Percentiles rank a stretch among this genome's conserved stretches.
These are phyloP conservation scores for Timema cristinae DNA, from an alignment of 2,888 invertebrate species.

Conservation along the genomic window DNA sequence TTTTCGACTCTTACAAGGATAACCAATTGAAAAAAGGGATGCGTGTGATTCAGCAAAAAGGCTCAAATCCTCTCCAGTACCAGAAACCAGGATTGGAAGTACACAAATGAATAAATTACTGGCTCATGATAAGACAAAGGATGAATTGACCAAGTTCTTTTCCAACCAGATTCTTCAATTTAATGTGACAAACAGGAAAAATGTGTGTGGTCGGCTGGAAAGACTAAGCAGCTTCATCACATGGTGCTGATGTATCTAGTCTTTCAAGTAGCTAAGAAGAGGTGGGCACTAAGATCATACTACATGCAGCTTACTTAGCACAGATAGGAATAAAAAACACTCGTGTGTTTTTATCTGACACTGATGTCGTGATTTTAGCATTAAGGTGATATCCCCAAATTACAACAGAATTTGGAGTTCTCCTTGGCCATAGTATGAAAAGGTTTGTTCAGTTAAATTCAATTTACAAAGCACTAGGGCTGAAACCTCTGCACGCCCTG, in stretches of 20 bases:
- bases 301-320: not conserved
- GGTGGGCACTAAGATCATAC: not conserved
- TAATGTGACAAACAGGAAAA: not conserved
- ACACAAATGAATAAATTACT: not conserved
- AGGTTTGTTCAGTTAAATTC: not conserved
- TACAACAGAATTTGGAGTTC: not conserved
- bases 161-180: not conserved
- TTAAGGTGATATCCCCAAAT: not conserved
- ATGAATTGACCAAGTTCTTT: not conserved
- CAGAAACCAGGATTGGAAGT: not conserved
- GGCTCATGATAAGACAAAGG: not conserved
- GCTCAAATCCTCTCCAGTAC: not conserved
- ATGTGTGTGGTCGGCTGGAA: not conserved
- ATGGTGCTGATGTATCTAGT: not conserved
- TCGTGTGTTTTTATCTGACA: not conserved
- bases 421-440: constrained; percentile 6
- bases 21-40: not conserved
- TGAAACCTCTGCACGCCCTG: not conserved
- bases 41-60: not conserved
- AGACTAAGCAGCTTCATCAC: not conserved
- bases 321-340: not conserved
- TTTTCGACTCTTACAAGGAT: not conserved
- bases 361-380: not conserved
- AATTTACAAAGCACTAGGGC: not conserved
- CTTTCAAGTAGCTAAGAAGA: not conserved